A percentile compares a stretch with the other conserved stretches of the same genome.
These are phyloP conservation scores for Bombus vancouverensis DNA, from an alignment of 1,140 invertebrate species.

Conservation along the genomic window DNA sequence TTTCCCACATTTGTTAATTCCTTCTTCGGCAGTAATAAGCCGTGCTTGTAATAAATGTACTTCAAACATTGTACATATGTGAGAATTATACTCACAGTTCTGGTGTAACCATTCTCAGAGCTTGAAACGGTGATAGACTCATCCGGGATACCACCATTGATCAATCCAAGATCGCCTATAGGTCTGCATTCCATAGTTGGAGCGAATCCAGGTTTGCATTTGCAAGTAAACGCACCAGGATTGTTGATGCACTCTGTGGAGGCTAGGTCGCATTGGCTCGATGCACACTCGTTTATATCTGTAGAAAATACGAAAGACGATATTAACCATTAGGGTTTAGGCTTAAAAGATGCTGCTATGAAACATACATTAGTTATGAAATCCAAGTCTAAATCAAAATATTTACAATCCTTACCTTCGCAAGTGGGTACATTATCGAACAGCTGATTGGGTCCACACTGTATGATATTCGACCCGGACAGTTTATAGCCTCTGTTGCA, in stretches of 20 bases:
- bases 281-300: constrained; percentile 96
- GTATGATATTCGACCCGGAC: constrained; percentile 92
- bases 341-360: no score
- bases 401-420: constrained; percentile 84
- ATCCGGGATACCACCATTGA: constrained; percentile 94
- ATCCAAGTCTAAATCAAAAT: no score
- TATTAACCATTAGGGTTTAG: no score
- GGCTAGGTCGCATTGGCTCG: constrained; percentile 93
- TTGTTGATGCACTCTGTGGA: constrained; percentile 96
- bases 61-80: no score
- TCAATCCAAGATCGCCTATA: constrained; percentile 93
- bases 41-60: no score
- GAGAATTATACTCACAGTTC: constrained; percentile 85
- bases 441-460: constrained; percentile 92
- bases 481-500: constrained; percentile 95
- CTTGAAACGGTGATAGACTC: constrained; percentile 93
- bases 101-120: constrained; percentile 91
- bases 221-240: constrained; percentile 95
- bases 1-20: no score
- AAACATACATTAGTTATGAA: no score
- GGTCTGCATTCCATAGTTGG: constrained; percentile 95
- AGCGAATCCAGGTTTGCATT: constrained; percentile 92
- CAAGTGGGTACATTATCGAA: constrained; percentile 94
- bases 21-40: no score
- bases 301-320: background rate